Base-by-base conservation (phyloP, 2,113 vertebrate genomes). In the Pelusios castaneus region DNA sequence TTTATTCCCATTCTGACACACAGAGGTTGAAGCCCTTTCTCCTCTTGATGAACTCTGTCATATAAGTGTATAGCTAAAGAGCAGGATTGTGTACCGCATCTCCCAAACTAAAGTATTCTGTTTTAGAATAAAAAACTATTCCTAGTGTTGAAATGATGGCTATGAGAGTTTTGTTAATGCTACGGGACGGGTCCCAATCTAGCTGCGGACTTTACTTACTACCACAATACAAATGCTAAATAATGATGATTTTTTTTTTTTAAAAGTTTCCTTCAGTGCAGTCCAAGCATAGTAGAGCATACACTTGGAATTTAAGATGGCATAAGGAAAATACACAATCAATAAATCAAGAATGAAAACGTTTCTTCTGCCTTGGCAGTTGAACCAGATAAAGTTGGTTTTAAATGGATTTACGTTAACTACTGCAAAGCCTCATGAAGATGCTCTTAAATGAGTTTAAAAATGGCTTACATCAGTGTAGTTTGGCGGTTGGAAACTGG, bases 391-490 rank as follows among this genome's bases (percentile, higher is more conserved):
- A 95, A 96, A 97, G 97, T 96, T 94, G 96, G 93, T 96, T 97
- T 97, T 94, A 95, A 94, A 97, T 96, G 96, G 95, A 97, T 97
- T 96, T 94, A 97, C 90, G 95, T 95, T 97, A 93, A 94, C 91
- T 95, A 95, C 94, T 96, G 94, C 96, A 97, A 97, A 97, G 97
- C 96, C 93, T 80, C 90, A 78, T 96, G 93, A 96, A 95, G 97
- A 96, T 94, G 93, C 96, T 96, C 97, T 97, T 97, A 97, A 97
- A 97, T 96, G 91, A 95, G 94, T 97, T 97, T 97, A 93, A 97
- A 97, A 97, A 96, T 97, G 97, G 97, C 97, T 97, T 97, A 76
- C 43, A 97, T 97, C 96, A 97, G 97, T 97, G 97, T 96, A 97
- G 92, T 95, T 96, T 97, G 97, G 97, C 97, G 97, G 95, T 97